These are phyloP conservation scores for Lymantria dispar DNA, from an alignment of 2,888 invertebrate genomes.

Conservation along the genomic window DNA sequence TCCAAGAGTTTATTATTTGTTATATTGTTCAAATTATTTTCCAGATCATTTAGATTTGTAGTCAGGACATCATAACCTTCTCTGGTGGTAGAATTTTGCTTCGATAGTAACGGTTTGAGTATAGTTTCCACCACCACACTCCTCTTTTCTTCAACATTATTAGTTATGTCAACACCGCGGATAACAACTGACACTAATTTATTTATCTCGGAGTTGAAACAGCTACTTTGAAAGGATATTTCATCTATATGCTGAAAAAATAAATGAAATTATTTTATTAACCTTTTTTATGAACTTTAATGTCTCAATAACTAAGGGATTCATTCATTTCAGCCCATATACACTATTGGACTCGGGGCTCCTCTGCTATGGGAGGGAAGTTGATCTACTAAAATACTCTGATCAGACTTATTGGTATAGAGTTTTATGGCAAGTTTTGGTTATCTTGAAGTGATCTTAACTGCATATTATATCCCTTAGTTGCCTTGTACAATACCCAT, in stretches of 20 bases:
- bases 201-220: slow-evolving; percentile 93
- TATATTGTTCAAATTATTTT: slow-evolving; percentile 38
- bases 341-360: no score
- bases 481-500: no score
- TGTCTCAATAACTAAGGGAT: no score
- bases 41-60: slow-evolving; percentile 29
- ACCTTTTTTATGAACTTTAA: neutral
- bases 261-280: neutral
- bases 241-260: slow-evolving; percentile 90
- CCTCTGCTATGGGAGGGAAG: no score
- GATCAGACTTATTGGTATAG: no score
- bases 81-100: slow-evolving; percentile 62
- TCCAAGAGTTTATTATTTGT: slow-evolving; percentile 74
- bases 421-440: no score
- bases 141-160: slow-evolving; percentile 84
- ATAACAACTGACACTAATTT: slow-evolving; percentile 92
- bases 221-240: slow-evolving; percentile 92
- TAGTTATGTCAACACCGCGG: slow-evolving; percentile 90
- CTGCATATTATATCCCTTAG: no score
- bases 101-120: slow-evolving; percentile 72
- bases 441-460: no score
- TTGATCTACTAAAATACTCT: no score
- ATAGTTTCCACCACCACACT: slow-evolving; percentile 72
- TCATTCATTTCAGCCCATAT: no score
- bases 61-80: slow-evolving; percentile 36